These are phyloP conservation scores for Sigmodon hispidus DNA, from an alignment of 2,113 vertebrate genomes.

Conservation along the genomic window DNA sequence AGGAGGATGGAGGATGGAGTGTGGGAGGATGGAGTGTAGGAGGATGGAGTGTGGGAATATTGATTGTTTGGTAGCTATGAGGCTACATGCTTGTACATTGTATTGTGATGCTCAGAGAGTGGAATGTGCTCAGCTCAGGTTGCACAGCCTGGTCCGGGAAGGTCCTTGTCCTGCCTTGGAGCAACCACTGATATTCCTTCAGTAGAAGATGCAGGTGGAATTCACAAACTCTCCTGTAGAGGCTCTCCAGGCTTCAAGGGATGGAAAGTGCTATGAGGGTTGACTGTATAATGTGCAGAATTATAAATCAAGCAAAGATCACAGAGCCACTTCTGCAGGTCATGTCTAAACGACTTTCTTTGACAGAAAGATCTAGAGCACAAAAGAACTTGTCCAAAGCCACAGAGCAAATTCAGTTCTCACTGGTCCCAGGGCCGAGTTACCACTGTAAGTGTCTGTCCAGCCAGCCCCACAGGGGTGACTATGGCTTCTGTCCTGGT, in stretches of 20 bases:
- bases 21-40: too few relatives aligned
- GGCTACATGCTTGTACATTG: too few relatives aligned
- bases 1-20: too few relatives aligned
- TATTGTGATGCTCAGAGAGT: neutral
- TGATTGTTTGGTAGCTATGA: too few relatives aligned
- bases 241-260: conserved; percentile 59
- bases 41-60: too few relatives aligned
- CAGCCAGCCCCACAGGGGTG: neutral
- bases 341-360: neutral
- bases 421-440: neutral
- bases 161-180: neutral
- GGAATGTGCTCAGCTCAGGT: neutral
- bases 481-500: neutral
- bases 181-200: neutral
- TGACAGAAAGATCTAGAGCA: neutral
- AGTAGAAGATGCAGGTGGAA: neutral
- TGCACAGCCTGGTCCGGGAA: neutral
- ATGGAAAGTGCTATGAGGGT: neutral
- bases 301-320: neutral
- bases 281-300: neutral
- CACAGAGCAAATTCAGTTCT: neutral
- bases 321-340: neutral
- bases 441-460: neutral
- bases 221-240: conserved; percentile 73
- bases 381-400: neutral